phyloP scores from a whole-genome alignment of 2,797 vertebrate genomes.

The Hydrolagus colliei region DNA sequence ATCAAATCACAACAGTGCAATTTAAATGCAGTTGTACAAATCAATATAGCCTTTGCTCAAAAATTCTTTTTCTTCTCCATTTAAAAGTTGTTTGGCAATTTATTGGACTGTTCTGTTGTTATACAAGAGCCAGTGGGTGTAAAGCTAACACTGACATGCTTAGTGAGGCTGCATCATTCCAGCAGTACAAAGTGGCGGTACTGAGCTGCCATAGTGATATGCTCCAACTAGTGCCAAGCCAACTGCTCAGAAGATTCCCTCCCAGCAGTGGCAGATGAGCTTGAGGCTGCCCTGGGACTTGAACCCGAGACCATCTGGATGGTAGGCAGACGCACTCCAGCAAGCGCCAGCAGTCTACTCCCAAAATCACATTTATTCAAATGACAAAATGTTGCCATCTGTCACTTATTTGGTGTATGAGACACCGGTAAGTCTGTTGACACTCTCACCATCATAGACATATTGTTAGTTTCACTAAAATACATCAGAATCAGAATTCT shows the following conservation, averaged over 20 bases:
- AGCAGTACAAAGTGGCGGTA: too few species aligned
- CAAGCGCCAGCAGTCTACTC: slow-evolving; percentile 18
- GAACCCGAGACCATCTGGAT: slow-evolving; percentile 22
- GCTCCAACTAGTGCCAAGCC: not conserved
- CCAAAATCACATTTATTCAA: slow-evolving; percentile 15
- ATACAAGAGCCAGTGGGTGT: too few species aligned
- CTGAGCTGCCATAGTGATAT: too few species aligned
- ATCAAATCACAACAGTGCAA: too few species aligned
- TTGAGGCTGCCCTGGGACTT: not conserved
- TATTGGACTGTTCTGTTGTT: too few species aligned
- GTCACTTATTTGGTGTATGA: slow-evolving; percentile 14
- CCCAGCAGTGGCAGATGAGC: not conserved
- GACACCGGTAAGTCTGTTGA: not conserved
- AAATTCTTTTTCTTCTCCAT: too few species aligned
- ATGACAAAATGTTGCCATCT: slow-evolving; percentile 19
- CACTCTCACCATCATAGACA: not conserved
- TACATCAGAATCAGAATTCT: not conserved
- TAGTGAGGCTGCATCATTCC: too few species aligned
- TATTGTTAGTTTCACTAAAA: not conserved
- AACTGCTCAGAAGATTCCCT: not conserved
- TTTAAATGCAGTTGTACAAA: too few species aligned
- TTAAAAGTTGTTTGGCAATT: too few species aligned
- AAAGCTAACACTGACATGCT: too few species aligned
- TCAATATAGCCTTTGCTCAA: too few species aligned
- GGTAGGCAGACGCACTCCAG: slow-evolving; percentile 10